phyloP scores from a whole-genome alignment of 2,797 vertebrate species.

The Poecilia gillii region DNA sequence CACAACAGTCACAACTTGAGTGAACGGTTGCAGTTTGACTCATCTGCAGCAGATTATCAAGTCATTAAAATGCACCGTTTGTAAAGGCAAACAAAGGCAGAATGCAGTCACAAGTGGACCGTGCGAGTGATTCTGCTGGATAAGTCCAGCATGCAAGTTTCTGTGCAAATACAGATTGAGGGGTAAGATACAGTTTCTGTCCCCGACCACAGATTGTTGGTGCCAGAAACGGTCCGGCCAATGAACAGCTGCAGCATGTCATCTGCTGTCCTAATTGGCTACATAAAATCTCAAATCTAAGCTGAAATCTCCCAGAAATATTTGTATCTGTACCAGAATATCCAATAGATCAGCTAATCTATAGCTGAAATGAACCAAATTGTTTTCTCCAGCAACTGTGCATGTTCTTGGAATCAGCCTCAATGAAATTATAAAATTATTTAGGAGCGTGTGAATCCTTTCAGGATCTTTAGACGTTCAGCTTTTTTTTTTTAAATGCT shows the following conservation, averaged over 20 bases:
- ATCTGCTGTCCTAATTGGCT: slow-evolving; percentile 19
- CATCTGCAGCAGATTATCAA: not conserved
- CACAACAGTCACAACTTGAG: not conserved
- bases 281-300: slow-evolving; percentile 25
- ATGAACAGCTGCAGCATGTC: slow-evolving; percentile 25
- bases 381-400: not conserved
- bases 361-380: slow-evolving; percentile 3
- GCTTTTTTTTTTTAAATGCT: not conserved
- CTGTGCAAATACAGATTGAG: slow-evolving; percentile 24
- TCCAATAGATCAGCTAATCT: not conserved
- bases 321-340: not conserved
- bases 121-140: slow-evolving; percentile 6
- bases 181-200: slow-evolving; percentile 22
- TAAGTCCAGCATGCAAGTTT: slow-evolving; percentile 7
- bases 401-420: slow-evolving; percentile 2
- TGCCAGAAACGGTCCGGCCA: slow-evolving; percentile 13
- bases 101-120: not conserved
- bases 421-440: slow-evolving; percentile 5
- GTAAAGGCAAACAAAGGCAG: not conserved
- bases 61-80: not conserved
- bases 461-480: not conserved
- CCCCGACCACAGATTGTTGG: slow-evolving; percentile 43
- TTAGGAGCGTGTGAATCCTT: not conserved
- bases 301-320: not conserved
- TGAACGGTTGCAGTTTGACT: not conserved